Percentiles rank a stretch among this genome's conserved stretches.
Evolutionary conservation across 1,140 invertebrate species (phyloP).

Genomic region (Sycophila sp.): DNA sequence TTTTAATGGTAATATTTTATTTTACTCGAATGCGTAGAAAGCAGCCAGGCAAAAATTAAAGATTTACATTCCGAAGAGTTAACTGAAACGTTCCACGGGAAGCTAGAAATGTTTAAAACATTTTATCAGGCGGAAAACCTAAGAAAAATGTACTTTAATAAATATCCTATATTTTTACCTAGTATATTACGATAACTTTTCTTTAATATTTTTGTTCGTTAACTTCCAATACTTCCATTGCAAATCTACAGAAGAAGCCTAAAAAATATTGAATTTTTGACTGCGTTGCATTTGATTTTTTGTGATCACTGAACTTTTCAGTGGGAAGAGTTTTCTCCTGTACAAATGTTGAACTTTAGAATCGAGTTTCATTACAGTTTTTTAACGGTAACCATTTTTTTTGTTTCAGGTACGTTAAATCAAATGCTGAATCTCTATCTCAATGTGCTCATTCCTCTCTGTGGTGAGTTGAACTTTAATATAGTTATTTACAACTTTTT

Average conservation of each 20-base stretch:
- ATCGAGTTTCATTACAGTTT: conserved; percentile 3
- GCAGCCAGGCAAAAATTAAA: no score
- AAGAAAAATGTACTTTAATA: no score
- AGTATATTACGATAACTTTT: no score
- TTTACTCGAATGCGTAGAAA: no score
- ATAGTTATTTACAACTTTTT: no score
- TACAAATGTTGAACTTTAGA: conserved; percentile 11
- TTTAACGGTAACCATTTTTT: not conserved
- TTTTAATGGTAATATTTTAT: no score
- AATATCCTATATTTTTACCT: no score
- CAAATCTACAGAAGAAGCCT: not conserved
- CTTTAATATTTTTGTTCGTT: no score
- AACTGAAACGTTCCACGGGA: no score
- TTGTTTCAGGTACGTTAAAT: conserved; percentile 8
- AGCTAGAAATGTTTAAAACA: no score
- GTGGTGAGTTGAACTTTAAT: not conserved
- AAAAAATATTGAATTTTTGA: conserved; percentile 2
- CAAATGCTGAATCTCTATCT: not conserved
- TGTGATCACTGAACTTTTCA: not conserved
- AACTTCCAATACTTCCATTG: not conserved
- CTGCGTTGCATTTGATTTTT: not conserved
- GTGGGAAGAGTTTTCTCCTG: not conserved
- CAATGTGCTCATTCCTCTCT: not conserved
- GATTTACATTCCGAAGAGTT: no score
- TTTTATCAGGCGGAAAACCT: no score